Conservation (phyloP, 2,888 invertebrate species). For the Tenthredo livida region DNA sequence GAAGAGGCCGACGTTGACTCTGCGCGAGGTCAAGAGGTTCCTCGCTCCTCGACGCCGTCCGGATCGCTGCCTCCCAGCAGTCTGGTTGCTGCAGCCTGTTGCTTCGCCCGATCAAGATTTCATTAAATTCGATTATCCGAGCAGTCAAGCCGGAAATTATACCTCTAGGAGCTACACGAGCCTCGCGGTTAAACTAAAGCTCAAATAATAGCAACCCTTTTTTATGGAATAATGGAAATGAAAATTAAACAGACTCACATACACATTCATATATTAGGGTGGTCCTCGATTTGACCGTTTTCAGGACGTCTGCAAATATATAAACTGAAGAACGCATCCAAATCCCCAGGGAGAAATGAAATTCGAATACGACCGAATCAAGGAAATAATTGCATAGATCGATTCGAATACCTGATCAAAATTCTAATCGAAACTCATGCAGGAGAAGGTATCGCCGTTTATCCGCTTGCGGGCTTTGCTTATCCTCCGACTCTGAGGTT, state of each 20-base stretch:
- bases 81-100: conserved; percentile 47
- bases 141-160: conserved; percentile 51
- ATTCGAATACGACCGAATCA: too few species aligned
- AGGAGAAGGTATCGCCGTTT: background rate
- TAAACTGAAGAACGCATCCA: too few species aligned
- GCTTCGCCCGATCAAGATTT: conserved; percentile 51
- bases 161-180: conserved; percentile 36
- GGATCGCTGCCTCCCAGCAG: conserved; percentile 39
- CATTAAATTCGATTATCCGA: conserved; percentile 51
- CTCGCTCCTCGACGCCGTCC: conserved; percentile 37
- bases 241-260: background rate
- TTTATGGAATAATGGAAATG: background rate
- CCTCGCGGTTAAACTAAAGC: background rate
- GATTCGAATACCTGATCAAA: too few species aligned
- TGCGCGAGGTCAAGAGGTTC: conserved; percentile 49
- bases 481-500: background rate
- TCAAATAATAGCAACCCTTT: conserved; percentile 8
- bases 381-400: too few species aligned
- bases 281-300: too few species aligned
- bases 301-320: too few species aligned
- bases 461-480: background rate
- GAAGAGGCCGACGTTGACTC: conserved; percentile 42
- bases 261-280: too few species aligned
- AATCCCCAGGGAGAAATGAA: too few species aligned
- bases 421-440: background rate